These are phyloP conservation scores for Euwallacea fornicatus DNA, from an alignment of 1,140 invertebrate species.

Conservation along the genomic window DNA sequence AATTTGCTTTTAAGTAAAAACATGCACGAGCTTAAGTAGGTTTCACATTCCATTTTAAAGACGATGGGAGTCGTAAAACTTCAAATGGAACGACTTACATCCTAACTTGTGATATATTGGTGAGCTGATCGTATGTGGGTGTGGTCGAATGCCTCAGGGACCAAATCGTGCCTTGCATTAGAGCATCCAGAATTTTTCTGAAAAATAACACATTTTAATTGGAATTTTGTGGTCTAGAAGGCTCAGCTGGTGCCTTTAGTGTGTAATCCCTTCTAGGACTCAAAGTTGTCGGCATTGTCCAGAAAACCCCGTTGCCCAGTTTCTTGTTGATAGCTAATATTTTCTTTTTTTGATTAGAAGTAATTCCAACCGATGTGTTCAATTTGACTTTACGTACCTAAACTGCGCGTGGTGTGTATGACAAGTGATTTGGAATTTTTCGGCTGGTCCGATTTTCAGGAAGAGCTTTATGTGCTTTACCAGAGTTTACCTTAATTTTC, in stretches of 20 bases:
- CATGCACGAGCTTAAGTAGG: slow-evolving; percentile 69
- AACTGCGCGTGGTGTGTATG: slow-evolving; percentile 51
- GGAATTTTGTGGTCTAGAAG: not conserved
- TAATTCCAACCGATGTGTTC: slow-evolving; percentile 53
- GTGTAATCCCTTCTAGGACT: no score
- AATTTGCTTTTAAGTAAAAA: slow-evolving; percentile 84
- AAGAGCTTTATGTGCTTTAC: slow-evolving; percentile 17
- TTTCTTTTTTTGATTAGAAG: slow-evolving; percentile 38
- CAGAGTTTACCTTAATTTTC: not conserved
- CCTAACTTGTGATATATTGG: slow-evolving; percentile 42
- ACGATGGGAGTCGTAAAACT: slow-evolving; percentile 40
- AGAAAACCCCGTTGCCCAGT: not conserved
- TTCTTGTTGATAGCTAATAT: not conserved
- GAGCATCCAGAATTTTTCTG: slow-evolving; percentile 3
- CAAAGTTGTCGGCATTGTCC: no score
- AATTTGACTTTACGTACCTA: slow-evolving; percentile 51
- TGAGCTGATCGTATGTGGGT: slow-evolving; percentile 37
- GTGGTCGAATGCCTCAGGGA: slow-evolving; percentile 44
- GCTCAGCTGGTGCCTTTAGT: not conserved
- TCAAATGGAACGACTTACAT: slow-evolving; percentile 44
- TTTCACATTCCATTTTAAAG: slow-evolving; percentile 47
- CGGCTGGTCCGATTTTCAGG: slow-evolving; percentile 43
- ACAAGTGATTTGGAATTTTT: slow-evolving; percentile 43
- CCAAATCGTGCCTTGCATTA: slow-evolving; percentile 31
- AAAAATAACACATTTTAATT: not conserved